phyloP scores from a whole-genome alignment of 2,797 vertebrate genomes.

The Semaprochilodus insignis region DNA sequence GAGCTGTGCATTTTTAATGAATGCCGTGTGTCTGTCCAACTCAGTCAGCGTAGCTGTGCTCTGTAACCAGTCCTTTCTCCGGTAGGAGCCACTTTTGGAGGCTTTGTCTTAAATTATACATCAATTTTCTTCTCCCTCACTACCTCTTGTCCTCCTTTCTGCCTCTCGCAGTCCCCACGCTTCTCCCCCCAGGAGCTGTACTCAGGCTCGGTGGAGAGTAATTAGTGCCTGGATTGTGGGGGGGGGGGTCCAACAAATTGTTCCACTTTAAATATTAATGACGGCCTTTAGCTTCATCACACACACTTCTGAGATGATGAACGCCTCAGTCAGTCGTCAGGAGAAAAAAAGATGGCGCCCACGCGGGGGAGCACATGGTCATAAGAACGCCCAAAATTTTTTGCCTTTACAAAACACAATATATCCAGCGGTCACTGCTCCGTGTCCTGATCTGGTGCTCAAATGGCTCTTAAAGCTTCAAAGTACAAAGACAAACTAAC shows the following conservation, averaged over 20 bases:
- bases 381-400: no score
- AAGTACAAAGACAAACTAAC: no score
- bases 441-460: no score
- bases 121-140: conserved; percentile 11
- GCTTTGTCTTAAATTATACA: conserved; percentile 60
- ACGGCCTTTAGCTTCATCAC: conserved; percentile 18
- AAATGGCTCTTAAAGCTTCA: no score
- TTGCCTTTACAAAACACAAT: no score
- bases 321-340: neutral
- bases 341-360: neutral
- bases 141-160: conserved; percentile 15
- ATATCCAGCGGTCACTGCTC: no score
- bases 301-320: neutral
- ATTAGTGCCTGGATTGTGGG: neutral
- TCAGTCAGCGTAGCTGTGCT: neutral
- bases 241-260: conserved; percentile 6
- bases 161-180: neutral
- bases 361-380: no score
- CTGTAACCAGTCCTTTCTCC: neutral
- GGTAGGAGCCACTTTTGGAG: conserved; percentile 30
- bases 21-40: neutral
- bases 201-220: conserved; percentile 6
- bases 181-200: conserved; percentile 15
- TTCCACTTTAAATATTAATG: conserved; percentile 28
- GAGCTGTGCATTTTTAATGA: neutral